These are phyloP conservation scores for Ethmia dodecea DNA, from an alignment of 2,888 invertebrate genomes.

Conservation along the genomic window DNA sequence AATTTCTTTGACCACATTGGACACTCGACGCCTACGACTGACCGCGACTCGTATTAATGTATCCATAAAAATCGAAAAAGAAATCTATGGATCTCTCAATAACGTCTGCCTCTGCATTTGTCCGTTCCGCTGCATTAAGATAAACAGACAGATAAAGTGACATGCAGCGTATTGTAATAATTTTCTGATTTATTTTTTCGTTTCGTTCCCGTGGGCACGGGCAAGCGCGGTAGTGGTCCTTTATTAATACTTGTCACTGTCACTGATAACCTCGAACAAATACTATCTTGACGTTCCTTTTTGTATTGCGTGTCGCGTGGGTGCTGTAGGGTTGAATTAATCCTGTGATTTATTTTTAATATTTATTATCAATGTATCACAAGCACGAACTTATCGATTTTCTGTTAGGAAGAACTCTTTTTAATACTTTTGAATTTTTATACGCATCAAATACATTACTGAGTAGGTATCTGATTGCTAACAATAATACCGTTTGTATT, in stretches of 20 bases:
- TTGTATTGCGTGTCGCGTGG: constrained; percentile 28
- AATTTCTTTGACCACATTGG: constrained; percentile 4
- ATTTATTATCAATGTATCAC: too few relatives aligned
- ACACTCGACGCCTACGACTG: constrained; percentile 7
- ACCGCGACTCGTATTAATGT: constrained; percentile 21
- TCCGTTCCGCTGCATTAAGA: constrained; percentile 57
- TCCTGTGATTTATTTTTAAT: constrained; percentile 2
- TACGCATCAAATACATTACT: too few relatives aligned
- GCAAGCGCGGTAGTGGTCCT: constrained; percentile 57
- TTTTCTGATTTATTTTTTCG: constrained; percentile 47
- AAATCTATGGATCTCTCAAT: constrained; percentile 47
- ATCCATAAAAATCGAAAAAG: constrained; percentile 32
- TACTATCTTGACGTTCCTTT: constrained; percentile 57
- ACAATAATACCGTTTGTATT: too few relatives aligned
- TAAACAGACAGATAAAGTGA: constrained; percentile 52
- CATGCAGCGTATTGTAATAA: constrained; percentile 58
- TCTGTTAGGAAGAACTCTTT: too few relatives aligned
- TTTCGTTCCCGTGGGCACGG: constrained; percentile 22
- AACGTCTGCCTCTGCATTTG: constrained; percentile 46
- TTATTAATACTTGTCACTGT: constrained; percentile 73
- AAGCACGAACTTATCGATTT: too few relatives aligned
- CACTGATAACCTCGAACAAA: constrained; percentile 55
- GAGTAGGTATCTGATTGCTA: too few relatives aligned
- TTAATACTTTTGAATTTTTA: too few relatives aligned
- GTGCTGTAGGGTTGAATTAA: constrained; percentile 9